Evolutionary conservation across 1,140 invertebrate genomes (phyloP).

Genomic region (Macrostomum lignano): DNA sequence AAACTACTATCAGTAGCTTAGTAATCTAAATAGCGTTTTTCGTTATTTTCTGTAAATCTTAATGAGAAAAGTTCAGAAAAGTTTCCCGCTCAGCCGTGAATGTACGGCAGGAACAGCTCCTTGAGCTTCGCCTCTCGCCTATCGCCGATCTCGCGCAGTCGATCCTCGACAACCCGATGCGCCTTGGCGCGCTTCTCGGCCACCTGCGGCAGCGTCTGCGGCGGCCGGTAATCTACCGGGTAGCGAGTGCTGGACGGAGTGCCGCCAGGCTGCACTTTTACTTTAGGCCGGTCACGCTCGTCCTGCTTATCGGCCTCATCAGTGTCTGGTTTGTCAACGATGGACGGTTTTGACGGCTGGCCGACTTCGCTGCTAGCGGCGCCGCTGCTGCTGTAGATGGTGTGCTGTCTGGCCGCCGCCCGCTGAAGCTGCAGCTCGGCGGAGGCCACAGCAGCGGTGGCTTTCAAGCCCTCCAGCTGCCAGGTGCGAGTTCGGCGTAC

Average conservation of each 20-base stretch:
- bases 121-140: slow-evolving; percentile 12
- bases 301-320: too few relatives aligned
- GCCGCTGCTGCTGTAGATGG: background rate
- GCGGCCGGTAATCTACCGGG: slow-evolving; percentile 9
- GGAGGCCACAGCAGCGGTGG: background rate
- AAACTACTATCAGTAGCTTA: too few relatives aligned
- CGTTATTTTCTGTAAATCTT: too few relatives aligned
- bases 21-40: too few relatives aligned
- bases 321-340: slow-evolving; percentile 11
- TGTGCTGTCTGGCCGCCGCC: background rate
- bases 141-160: slow-evolving; percentile 11
- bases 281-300: slow-evolving; percentile 10
- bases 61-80: too few relatives aligned
- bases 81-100: too few relatives aligned
- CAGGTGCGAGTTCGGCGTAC: background rate
- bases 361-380: background rate
- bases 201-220: slow-evolving; percentile 10
- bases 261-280: slow-evolving; percentile 13
- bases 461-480: background rate
- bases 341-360: background rate
- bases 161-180: slow-evolving; percentile 12
- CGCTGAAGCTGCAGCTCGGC: background rate
- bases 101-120: slow-evolving; percentile 14
- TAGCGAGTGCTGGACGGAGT: slow-evolving; percentile 9
- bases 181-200: slow-evolving; percentile 14